Evolutionary conservation across 1,140 invertebrate genomes (phyloP).

Genomic region (Drosophila nannoptera): DNA sequence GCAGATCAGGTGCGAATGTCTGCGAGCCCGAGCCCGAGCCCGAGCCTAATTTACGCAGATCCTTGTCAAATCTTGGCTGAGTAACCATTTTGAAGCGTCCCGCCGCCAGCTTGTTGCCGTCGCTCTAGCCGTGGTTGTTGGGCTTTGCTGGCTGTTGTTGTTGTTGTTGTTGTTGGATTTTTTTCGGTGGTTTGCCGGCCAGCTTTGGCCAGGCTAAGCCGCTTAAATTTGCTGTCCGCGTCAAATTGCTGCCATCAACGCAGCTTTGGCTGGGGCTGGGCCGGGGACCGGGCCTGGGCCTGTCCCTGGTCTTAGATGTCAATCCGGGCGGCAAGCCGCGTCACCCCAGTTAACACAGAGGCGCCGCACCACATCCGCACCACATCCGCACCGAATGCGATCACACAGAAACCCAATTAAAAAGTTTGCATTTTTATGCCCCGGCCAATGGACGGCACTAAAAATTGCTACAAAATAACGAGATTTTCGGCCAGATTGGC

Average conservation of each 20-base stretch:
- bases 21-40: neutral
- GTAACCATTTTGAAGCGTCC: slow-evolving; percentile 20
- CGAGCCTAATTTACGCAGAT: slow-evolving; percentile 26
- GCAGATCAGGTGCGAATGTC: slow-evolving; percentile 2
- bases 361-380: neutral
- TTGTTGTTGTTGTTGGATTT: slow-evolving; percentile 13
- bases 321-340: slow-evolving; percentile 27
- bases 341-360: slow-evolving; percentile 17
- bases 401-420: slow-evolving; percentile 75
- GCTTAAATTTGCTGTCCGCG: slow-evolving; percentile 67
- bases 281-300: neutral
- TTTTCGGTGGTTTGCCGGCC: slow-evolving; percentile 16
- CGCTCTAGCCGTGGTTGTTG: neutral
- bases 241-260: slow-evolving; percentile 73
- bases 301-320: slow-evolving; percentile 42
- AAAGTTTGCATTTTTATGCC: slow-evolving; percentile 76
- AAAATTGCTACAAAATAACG: slow-evolving; percentile 51
- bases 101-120: neutral
- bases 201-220: slow-evolving; percentile 73
- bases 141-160: slow-evolving; percentile 6
- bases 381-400: slow-evolving; percentile 43
- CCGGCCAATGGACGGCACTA: slow-evolving; percentile 35
- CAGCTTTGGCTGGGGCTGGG: slow-evolving; percentile 42
- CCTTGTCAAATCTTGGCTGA: slow-evolving; percentile 29
- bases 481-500: slow-evolving; percentile 45